Evolutionary conservation across 1,140 invertebrate species (phyloP), one percentile per base, ranked within the genome.

Genomic region (Gryon sp.): DNA sequence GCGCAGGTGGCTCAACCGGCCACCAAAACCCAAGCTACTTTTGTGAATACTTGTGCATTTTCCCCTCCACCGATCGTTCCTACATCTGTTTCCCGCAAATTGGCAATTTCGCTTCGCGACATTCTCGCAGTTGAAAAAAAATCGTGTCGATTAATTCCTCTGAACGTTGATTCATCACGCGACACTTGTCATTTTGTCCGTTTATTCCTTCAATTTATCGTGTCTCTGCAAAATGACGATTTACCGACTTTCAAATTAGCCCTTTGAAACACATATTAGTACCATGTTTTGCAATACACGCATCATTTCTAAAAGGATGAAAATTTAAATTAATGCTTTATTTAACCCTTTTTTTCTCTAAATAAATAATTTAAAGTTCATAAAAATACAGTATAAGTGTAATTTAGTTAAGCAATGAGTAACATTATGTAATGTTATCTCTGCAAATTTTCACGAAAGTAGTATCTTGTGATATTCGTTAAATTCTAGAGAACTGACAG

Each of bases 141-240:
- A 82, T 82, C 66, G 74, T 41, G 32, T 41, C 79, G 69, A 82
- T 82, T 82, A 82, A 80, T 80, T 80, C 73, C 74, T 77, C 55
- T 53, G 55, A 70, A 43, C 76, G 74, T 76, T 80, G 78, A 82
- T 83, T 78, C 66, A 81, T 83, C 78, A 79, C 62, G 34, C 55
- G 59, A 72, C 53, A 65, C 38, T 60, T 68, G 34, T n/a, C 41
- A n/a, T 36, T 53, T 19, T 62, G 62, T 62, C 36, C 46, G 32
- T 38, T 62, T 53, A 26, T 50, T 38, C 65, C 14, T 66, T 70
- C 65, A 79, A 80, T 81, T 81, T 80, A 80, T 76, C 12, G 69
- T 55, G 48, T 63, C 16, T 62, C 65, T 46, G 69, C 48, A 62
- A 73, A 75, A 78, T 59, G 75, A 77, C 79, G 70, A 79, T 81